A percentile compares a stretch with the other conserved stretches of the same genome.
These are phyloP conservation scores for Tetrapedia diversipes DNA, from an alignment of 2,888 invertebrate genomes.

Conservation along the genomic window DNA sequence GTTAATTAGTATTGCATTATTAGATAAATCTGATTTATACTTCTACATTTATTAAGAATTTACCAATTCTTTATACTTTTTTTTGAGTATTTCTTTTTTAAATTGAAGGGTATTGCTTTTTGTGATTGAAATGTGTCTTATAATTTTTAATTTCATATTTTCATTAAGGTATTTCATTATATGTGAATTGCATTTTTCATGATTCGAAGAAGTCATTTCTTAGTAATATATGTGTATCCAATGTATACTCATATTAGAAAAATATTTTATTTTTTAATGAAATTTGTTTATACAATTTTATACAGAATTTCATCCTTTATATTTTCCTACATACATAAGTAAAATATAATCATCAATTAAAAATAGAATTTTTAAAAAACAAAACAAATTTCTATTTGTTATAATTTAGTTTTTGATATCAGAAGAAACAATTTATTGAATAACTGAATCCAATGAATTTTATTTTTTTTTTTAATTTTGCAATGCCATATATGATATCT, in stretches of 20 bases:
- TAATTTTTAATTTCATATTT: slow-evolving; percentile 39
- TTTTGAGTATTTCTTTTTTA: slow-evolving; percentile 52
- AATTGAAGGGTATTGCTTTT: slow-evolving; percentile 23
- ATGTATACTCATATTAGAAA: background rate
- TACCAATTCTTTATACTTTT: slow-evolving; percentile 67
- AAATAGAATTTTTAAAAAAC: background rate
- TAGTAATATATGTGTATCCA: background rate
- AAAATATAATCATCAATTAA: background rate
- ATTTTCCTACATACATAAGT: background rate
- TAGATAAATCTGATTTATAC: background rate
- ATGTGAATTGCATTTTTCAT: slow-evolving; percentile 3
- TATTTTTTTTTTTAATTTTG: background rate
- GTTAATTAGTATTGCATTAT: background rate
- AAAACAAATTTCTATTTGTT: background rate
- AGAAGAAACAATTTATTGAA: background rate
- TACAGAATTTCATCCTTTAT: background rate
- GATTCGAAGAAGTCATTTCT: slow-evolving; percentile 6
- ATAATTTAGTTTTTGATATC: background rate
- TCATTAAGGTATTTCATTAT: slow-evolving; percentile 25
- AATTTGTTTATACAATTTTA: background rate
- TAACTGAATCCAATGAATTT: background rate
- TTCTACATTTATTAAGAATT: slow-evolving; percentile 17
- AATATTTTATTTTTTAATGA: background rate
- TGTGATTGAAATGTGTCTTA: slow-evolving; percentile 14
- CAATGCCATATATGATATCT: background rate